phyloP scores from a whole-genome alignment of 2,797 vertebrate species.

The Sebastes itinus region DNA sequence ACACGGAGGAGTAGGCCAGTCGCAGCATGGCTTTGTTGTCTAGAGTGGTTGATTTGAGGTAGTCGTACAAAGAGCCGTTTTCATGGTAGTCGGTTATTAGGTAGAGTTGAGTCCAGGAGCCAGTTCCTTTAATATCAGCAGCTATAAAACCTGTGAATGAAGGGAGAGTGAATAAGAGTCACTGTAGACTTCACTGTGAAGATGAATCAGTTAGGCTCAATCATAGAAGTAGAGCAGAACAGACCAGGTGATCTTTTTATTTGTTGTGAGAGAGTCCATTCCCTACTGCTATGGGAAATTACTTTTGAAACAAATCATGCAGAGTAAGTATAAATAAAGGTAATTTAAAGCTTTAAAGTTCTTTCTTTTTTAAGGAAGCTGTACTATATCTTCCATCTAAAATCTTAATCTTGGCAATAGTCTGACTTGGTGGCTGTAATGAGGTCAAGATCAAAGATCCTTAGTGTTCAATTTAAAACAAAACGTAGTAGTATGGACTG shows the following conservation, averaged over 20 bases:
- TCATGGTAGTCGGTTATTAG: conserved; percentile 98
- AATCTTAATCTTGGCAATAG: background rate
- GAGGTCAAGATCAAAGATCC: background rate
- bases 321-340: background rate
- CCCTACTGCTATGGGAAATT: background rate
- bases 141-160: conserved; percentile 91
- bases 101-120: conserved; percentile 97
- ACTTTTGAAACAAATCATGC: background rate
- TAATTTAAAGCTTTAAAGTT: background rate
- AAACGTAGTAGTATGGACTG: background rate
- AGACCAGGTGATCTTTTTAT: background rate
- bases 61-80: conserved; percentile 95
- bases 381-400: background rate
- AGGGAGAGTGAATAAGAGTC: background rate
- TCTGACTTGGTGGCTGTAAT: background rate
- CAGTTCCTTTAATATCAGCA: conserved; percentile 97
- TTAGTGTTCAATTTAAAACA: background rate
- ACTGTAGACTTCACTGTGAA: background rate
- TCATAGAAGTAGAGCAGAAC: background rate
- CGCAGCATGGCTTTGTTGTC: conserved; percentile 92
- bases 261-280: background rate
- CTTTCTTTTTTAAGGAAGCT: background rate
- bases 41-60: conserved; percentile 93
- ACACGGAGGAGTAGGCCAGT: conserved; percentile 92
- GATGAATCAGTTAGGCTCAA: background rate